phyloP scores from a whole-genome alignment of 2,888 invertebrate species.

The Cheilosia vulpina region DNA sequence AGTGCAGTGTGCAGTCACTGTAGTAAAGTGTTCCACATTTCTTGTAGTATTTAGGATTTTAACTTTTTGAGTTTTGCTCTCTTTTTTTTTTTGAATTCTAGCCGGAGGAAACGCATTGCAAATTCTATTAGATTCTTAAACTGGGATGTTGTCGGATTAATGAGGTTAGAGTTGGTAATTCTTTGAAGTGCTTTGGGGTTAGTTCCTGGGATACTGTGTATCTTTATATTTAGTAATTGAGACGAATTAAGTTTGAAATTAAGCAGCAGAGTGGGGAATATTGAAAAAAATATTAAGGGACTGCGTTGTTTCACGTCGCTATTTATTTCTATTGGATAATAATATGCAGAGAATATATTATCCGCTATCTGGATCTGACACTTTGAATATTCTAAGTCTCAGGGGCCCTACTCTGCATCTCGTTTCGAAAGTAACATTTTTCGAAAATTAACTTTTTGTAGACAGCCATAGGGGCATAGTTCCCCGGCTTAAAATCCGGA shows the following conservation, averaged over 20 bases:
- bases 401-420: too few species aligned
- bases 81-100: not conserved
- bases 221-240: not conserved
- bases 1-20: slow-evolving; percentile 1
- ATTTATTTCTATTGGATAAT: not conserved
- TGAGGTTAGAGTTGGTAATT: slow-evolving; percentile 10
- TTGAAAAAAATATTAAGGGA: not conserved
- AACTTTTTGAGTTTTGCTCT: slow-evolving; percentile 4
- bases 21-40: slow-evolving; percentile 10
- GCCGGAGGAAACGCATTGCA: not conserved
- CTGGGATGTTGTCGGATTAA: slow-evolving; percentile 22
- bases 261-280: not conserved
- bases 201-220: not conserved
- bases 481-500: too few species aligned
- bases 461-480: too few species aligned
- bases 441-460: too few species aligned
- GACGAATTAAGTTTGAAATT: slow-evolving; percentile 1
- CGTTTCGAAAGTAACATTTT: too few species aligned
- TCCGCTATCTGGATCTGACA: too few species aligned
- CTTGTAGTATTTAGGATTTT: slow-evolving; percentile 2
- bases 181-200: slow-evolving; percentile 5
- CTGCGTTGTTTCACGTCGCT: not conserved
- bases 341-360: too few species aligned
- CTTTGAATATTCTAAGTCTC: too few species aligned
- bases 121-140: slow-evolving; percentile 22